A percentile compares a stretch with the other conserved stretches of the same genome.
These are phyloP conservation scores for Dasyurus viverrinus DNA, from an alignment of 2,113 vertebrate species.

Conservation along the genomic window DNA sequence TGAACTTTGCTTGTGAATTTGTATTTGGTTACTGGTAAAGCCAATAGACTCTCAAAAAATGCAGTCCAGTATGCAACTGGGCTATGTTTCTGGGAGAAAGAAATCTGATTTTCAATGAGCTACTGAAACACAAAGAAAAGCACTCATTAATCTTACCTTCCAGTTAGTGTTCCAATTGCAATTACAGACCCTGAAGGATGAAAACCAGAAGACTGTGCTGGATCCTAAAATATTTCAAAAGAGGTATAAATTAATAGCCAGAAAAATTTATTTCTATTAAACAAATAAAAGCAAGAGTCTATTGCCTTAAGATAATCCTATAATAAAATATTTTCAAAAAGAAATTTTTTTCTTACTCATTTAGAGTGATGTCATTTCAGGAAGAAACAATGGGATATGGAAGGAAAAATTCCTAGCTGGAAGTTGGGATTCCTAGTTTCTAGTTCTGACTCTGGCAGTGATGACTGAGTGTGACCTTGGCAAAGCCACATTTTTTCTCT, in stretches of 20 bases:
- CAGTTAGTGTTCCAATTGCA: conserved; percentile 95
- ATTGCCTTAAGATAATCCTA: rapidly evolving
- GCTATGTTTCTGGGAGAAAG: rapidly evolving
- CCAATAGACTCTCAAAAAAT: rapidly evolving
- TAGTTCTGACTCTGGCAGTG: neutral
- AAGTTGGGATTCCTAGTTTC: neutral
- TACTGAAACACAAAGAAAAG: neutral
- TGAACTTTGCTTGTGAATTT: neutral
- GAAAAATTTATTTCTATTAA: conserved; percentile 17
- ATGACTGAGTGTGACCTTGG: neutral
- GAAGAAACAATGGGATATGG: rapidly evolving
- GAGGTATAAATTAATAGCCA: conserved; percentile 63
- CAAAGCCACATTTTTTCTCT: neutral
- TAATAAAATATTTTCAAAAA: neutral
- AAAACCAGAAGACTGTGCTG: conserved; percentile 96
- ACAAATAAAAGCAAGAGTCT: conserved; percentile 6
- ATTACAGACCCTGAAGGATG: conserved; percentile 95
- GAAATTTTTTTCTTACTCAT: neutral
- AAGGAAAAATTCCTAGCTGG: neutral
- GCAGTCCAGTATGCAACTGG: rapidly evolving
- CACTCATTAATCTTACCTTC: conserved; percentile 87
- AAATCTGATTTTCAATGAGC: neutral
- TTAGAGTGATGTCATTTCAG: neutral
- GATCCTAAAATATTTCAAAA: conserved; percentile 88
- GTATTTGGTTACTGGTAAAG: neutral